phyloP scores from a whole-genome alignment of 2,797 vertebrate species.

The Chiloscyllium punctatum region DNA sequence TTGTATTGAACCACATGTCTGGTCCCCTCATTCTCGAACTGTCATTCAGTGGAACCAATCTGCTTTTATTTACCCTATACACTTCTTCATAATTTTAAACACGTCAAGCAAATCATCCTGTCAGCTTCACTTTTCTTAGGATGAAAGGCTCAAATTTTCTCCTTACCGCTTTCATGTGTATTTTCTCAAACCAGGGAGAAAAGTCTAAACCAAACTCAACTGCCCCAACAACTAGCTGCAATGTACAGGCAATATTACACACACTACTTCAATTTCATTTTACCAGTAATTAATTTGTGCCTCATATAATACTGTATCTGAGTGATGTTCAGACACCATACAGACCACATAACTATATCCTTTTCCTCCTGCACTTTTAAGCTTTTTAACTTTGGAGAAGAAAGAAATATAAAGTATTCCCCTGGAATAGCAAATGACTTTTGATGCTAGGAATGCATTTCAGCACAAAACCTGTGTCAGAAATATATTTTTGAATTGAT shows the following conservation, averaged over 20 bases:
- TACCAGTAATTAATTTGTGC: not conserved
- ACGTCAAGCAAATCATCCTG: not conserved
- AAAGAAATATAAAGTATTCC: not conserved
- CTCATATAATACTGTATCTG: not conserved
- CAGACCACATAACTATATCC: not conserved
- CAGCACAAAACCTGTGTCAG: not conserved
- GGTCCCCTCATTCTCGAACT: not conserved
- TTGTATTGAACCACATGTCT: slow-evolving; percentile 4
- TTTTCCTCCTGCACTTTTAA: not conserved
- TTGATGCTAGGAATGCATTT: not conserved
- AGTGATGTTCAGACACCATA: not conserved
- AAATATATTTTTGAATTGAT: not conserved
- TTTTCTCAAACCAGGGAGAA: not conserved
- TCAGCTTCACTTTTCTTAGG: not conserved
- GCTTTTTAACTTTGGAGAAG: not conserved
- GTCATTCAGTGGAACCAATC: not conserved
- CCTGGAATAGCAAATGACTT: not conserved
- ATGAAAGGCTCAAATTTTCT: not conserved
- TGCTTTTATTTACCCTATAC: not conserved
- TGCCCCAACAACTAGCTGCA: not conserved
- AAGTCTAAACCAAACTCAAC: not conserved
- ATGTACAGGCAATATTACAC: not conserved
- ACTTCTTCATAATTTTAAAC: not conserved
- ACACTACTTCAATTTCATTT: not conserved
- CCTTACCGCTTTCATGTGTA: not conserved